Conservation (phyloP, 2,797 vertebrate genomes). For the Pseudochromis fuscus region DNA sequence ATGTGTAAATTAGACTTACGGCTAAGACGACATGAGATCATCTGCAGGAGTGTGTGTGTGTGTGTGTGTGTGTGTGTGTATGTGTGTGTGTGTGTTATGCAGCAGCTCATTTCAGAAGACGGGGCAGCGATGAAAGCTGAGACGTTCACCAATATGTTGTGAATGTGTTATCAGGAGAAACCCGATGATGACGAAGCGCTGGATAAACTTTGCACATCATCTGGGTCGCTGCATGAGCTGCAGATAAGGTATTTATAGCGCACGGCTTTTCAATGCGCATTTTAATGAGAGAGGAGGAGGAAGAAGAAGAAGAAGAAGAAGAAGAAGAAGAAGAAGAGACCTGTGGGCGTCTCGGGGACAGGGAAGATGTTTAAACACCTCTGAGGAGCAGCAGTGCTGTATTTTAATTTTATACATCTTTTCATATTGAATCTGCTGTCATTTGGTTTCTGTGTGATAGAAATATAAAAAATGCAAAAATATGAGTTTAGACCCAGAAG, state of each 20-base stretch:
- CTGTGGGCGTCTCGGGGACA: no score
- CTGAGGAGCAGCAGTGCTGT: no score
- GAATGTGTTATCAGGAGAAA: slow-evolving; percentile 21
- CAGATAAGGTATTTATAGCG: neutral
- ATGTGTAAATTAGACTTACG: slow-evolving; percentile 49
- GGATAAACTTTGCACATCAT: neutral
- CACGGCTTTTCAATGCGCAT: neutral
- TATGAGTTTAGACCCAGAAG: no score
- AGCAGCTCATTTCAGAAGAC: slow-evolving; percentile 13
- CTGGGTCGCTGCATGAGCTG: neutral
- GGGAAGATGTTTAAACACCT: no score
- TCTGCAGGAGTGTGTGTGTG: slow-evolving; percentile 14
- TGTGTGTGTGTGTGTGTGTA: neutral
- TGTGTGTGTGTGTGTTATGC: no score
- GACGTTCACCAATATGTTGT: slow-evolving; percentile 62
- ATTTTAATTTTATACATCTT: no score
- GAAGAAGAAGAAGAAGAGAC: no score
- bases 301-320: neutral
- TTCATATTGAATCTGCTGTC: no score
- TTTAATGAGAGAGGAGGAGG: neutral
- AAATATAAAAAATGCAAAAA: no score
- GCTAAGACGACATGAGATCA: slow-evolving; percentile 1
- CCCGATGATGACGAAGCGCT: neutral
- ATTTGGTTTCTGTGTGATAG: no score
- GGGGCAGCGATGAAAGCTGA: slow-evolving; percentile 41